Evolutionary conservation across 2,113 vertebrate species (phyloP).

Genomic region (Smithornis capensis): DNA sequence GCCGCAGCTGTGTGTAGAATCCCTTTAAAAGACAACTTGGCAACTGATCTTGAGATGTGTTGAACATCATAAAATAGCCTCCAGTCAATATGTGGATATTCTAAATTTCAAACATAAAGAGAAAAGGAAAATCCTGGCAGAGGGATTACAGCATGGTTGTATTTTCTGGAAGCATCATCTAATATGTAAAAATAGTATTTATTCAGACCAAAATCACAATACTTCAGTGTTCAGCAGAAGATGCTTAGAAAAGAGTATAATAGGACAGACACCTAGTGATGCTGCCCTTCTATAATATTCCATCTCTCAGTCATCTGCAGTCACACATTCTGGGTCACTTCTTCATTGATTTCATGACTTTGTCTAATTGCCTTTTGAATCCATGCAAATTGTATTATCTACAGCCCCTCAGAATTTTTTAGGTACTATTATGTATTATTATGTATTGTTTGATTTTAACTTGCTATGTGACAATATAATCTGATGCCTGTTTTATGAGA

Average conservation of each 20-base stretch:
- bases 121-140: background rate
- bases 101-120: background rate
- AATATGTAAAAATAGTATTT: background rate
- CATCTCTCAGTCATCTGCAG: background rate
- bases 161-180: background rate
- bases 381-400: conserved; percentile 23
- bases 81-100: background rate
- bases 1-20: background rate
- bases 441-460: conserved; percentile 36
- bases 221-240: background rate
- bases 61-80: background rate
- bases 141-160: background rate
- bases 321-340: background rate
- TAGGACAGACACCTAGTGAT: background rate
- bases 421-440: conserved; percentile 15
- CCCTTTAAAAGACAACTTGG: background rate
- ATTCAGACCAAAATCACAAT: background rate
- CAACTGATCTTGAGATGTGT: background rate
- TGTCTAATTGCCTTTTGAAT: conserved; percentile 11
- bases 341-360: background rate
- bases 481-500: background rate
- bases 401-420: background rate
- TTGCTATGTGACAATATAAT: conserved; percentile 38
- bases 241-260: background rate
- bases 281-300: background rate